A percentile compares a stretch with the other conserved stretches of the same genome.
Conservation (phyloP, 2,888 invertebrate genomes). For the Conchocele bisecta region DNA sequence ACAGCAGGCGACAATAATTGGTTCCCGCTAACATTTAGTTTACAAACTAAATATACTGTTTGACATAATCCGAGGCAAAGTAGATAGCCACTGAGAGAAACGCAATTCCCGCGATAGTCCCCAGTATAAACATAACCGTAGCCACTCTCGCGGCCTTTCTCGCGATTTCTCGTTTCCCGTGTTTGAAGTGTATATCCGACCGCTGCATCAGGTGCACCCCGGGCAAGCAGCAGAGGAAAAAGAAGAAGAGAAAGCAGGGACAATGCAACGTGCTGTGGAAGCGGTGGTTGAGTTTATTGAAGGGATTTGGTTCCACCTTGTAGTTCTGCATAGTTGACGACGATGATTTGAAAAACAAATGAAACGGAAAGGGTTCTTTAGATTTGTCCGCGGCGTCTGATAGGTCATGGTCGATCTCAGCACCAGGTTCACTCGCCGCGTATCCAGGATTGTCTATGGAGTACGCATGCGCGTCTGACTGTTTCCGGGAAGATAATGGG, state of each 20-base stretch:
- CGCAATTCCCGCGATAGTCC: constrained; percentile 54
- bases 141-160: constrained; percentile 55
- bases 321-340: constrained; percentile 29
- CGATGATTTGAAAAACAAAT: constrained; percentile 36
- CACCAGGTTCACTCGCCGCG: constrained; percentile 38
- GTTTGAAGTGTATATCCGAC: constrained; percentile 63
- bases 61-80: constrained; percentile 60
- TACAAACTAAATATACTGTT: constrained; percentile 28
- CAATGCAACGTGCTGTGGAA: constrained; percentile 66
- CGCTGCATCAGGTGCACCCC: constrained; percentile 66
- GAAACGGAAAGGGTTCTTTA: constrained; percentile 46
- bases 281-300: constrained; percentile 66
- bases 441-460: constrained; percentile 38
- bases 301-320: constrained; percentile 62
- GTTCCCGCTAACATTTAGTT: background rate
- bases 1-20: background rate
- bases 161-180: constrained; percentile 56
- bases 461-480: constrained; percentile 17
- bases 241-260: constrained; percentile 71
- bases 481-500: constrained; percentile 31
- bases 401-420: constrained; percentile 16
- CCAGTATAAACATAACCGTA: constrained; percentile 58
- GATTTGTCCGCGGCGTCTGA: constrained; percentile 25
- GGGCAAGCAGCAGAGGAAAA: constrained; percentile 69
- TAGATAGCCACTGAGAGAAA: constrained; percentile 56